Base-by-base conservation (phyloP, 2,797 vertebrate genomes). In the Helarctos malayanus region DNA sequence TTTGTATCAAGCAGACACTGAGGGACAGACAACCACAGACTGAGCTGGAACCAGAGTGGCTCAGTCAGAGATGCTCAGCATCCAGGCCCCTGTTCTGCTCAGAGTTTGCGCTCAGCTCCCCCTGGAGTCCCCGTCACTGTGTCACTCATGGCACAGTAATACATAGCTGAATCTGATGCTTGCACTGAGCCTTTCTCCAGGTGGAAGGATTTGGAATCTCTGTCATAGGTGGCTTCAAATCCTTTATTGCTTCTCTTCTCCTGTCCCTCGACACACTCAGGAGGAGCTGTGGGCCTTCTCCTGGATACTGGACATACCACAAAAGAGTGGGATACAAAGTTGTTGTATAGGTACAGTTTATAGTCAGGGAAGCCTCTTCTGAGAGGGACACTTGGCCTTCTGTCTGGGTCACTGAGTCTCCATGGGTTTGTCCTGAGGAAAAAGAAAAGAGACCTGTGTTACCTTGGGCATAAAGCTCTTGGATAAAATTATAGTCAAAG, bases 271-370 rank as follows among this genome's bases (percentile, higher is more conserved):
- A 0, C 12, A 3, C 35, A 83, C 49, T 94, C 23, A 97, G 16
- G 6, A 98, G 94, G 32, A 93, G 5, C n/a, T 91, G 38, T 1
- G 25, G 87, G 32, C 88, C 69, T 81, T 84, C 49, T 38, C 96
- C 75, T 0, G 78, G 87, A 29, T 68, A 71, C 0, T 94, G 97
- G 4, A 93, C 93, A 63, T 97, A 98, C 96, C 97, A 98, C 29
- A 85, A 90, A 4, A 98, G 92, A 35, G 0, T 38, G 3, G 35
- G 35, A 38, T 38, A 38, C 35, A 38, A 38, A 38, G 35, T 38
- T 38, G 35, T 38, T 18, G 32, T 61, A 8, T 73, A 96, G 2
- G 49, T 89, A 8, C 93, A 97, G 61, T 38, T 95, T 45, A 97
- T 27, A 4, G 2, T 94, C 87, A 97, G 18, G 32, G 35, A 32